These are phyloP conservation scores for Pteropus rufus DNA, from an alignment of 2,797 vertebrate genomes.

Conservation along the genomic window DNA sequence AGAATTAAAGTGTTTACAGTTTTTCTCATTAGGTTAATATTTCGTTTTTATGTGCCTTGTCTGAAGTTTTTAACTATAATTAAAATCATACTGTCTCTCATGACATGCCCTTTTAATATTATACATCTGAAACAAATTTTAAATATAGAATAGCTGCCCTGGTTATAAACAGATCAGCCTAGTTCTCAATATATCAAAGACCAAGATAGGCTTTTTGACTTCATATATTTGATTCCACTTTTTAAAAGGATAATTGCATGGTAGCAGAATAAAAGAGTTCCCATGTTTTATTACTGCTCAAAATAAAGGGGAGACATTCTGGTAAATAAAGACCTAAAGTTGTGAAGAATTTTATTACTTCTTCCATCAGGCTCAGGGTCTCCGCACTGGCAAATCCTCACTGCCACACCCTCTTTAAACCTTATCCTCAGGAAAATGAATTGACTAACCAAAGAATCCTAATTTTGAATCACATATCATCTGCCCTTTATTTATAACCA, in stretches of 20 bases:
- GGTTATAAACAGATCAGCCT: not conserved
- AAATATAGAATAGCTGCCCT: not conserved
- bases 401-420: not conserved
- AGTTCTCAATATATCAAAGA: not conserved
- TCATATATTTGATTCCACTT: not conserved
- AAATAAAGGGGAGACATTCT: not conserved
- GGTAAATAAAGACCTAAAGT: not conserved
- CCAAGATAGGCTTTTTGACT: not conserved
- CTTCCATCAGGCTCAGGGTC: rapidly evolving
- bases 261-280: conserved; percentile 1
- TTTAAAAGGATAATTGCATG: not conserved
- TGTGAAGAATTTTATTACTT: not conserved
- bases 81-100: not conserved
- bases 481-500: not conserved
- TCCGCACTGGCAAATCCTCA: not conserved
- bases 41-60: conserved; percentile 26
- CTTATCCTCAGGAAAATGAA: not conserved
- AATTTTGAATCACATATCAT: not conserved
- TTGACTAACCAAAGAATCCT: not conserved
- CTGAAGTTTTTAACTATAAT: conserved; percentile 6
- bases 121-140: conserved; percentile 4
- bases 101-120: not conserved
- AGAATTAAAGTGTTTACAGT: not conserved
- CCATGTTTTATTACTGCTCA: not conserved
- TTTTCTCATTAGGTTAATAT: conserved; percentile 34